Evolutionary conservation across 2,113 vertebrate species (phyloP).

Genomic region (Ciconia boyciana): DNA sequence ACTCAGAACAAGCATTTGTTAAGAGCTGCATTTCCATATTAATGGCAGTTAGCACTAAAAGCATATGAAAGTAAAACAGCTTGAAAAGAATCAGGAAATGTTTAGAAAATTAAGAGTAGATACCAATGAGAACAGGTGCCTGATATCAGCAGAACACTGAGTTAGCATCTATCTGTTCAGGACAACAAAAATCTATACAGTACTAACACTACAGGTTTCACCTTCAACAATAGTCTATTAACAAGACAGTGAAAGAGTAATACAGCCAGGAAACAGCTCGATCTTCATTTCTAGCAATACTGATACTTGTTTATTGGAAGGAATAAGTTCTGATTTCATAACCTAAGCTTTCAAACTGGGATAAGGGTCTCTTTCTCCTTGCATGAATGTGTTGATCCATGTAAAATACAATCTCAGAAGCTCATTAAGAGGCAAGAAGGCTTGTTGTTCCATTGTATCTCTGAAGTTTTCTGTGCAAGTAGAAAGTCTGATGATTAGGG

Average conservation of each 20-base stretch:
- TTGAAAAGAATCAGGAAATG: background rate
- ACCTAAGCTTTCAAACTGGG: background rate
- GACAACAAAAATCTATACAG: background rate
- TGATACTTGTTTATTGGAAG: background rate
- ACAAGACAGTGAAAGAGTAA: background rate
- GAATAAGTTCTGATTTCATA: background rate
- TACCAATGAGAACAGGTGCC: background rate
- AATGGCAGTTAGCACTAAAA: background rate
- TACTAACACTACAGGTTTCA: background rate
- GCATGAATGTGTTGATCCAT: background rate
- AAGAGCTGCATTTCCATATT: background rate
- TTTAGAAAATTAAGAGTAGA: background rate
- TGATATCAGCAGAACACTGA: background rate
- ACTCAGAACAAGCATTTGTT: background rate
- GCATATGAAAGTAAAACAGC: accelerated
- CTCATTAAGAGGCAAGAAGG: background rate
- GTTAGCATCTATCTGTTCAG: background rate
- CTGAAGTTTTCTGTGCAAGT: background rate
- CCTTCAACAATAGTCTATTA: background rate
- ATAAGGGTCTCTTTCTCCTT: background rate
- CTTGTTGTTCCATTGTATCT: background rate
- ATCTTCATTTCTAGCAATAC: background rate
- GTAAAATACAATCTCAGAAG: background rate
- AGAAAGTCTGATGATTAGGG: background rate
- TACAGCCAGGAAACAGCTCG: background rate